Percentiles rank a stretch among this genome's conserved stretches.
Evolutionary conservation across 1,140 invertebrate species (phyloP).

Genomic region (Plutomurus gul): DNA sequence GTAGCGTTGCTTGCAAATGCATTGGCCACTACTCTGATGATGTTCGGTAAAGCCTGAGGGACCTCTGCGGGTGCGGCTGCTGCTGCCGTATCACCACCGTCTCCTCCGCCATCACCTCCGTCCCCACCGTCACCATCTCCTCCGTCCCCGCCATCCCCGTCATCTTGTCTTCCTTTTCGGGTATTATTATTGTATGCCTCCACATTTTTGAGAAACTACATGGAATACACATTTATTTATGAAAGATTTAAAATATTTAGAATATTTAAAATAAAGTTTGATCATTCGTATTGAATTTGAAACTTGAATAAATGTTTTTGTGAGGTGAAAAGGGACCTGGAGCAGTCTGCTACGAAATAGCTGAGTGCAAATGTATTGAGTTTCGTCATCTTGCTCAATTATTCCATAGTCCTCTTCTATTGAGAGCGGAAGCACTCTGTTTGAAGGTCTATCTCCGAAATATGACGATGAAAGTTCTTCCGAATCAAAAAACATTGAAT

Average conservation of each 20-base stretch:
- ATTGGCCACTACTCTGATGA: not conserved
- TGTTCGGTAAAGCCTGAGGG: not conserved
- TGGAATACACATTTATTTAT: not conserved
- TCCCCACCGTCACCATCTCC: not conserved
- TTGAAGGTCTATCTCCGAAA: not conserved
- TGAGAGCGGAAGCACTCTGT: not conserved
- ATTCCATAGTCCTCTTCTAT: not conserved
- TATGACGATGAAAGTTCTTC: not conserved
- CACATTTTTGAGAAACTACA: not conserved
- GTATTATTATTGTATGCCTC: not conserved
- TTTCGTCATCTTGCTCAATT: not conserved
- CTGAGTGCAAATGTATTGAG: not conserved
- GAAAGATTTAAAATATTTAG: not conserved
- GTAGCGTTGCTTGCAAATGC: conserved; percentile 4
- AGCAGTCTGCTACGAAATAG: not conserved
- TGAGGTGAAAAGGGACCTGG: too few relatives aligned
- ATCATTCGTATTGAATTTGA: too few relatives aligned
- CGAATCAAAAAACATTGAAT: too few relatives aligned
- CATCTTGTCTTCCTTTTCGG: not conserved
- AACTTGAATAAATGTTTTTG: too few relatives aligned
- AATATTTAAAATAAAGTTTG: too few relatives aligned
- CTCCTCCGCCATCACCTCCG: not conserved
- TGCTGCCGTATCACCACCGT: not conserved
- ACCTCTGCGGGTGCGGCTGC: not conserved
- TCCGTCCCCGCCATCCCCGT: not conserved